Base-by-base conservation (phyloP, 2,888 invertebrate genomes). In the Mechanitis messenoides region DNA sequence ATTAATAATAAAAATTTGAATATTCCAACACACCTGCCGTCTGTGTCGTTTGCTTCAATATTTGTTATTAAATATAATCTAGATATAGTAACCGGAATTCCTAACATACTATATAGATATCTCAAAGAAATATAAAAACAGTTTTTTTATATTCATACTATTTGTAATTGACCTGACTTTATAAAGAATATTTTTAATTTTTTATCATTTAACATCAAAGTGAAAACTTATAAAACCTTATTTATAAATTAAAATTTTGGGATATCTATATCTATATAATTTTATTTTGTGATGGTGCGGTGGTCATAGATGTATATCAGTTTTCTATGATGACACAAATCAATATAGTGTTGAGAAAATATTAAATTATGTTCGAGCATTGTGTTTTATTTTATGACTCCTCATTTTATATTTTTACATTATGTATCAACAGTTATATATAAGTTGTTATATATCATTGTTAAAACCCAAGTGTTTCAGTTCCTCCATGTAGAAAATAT, bases 311-410 rank as follows among this genome's bases (percentile, higher is more conserved):
- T 80, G 79, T 77, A 80, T 77, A 60, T 71, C 69, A 64, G 70
- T 69, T 71, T 73, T 71, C 68, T 71, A 71, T 70, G 69, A 71
- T 70, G 71, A 74, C 73, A 74, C 76, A 77, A 74, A 79, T 76
- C 69, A 74, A 71, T 74, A 67, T 69, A 69, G 72, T 64, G 65
- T 65, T 70, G 66, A 67, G 66, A 65, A 68, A 71, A 67, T 68
- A 71, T 69, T 70, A 70, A 68, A 70, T 69, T 68, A 69, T 71
- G 72, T 71, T 72, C 66, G 62, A 68, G 54, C 55, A 63, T 55
- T 53, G 46, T 61, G 58, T 64, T 66, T 61, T 61, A 47, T 63
- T 62, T 65, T 53, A 50, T 57, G 12, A 42, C n/a, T 38, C 45
- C 33, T 12, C 12, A 33, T 56, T 54, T 57, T 35, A 12, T 42